Base-by-base conservation (phyloP, 2,888 invertebrate genomes). In the Abrostola triplasia region DNA sequence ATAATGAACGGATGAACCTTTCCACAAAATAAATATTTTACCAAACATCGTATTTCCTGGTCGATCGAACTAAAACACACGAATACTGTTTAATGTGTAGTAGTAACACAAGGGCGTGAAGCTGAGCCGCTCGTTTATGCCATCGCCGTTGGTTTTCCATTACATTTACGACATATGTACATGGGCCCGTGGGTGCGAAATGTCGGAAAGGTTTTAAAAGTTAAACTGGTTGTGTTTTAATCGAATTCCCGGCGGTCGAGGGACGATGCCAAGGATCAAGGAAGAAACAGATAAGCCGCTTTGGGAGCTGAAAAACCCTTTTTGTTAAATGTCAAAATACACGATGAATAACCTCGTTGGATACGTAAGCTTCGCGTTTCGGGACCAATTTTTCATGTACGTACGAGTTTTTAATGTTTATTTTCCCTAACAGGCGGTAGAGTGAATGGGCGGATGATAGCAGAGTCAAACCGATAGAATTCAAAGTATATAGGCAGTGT, bases 181-280 rank as follows among this genome's bases (percentile, higher is more conserved):
- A 67, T 64, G 74, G 54, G 73, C 60, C 64, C 71, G 75, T 73
- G 80, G 79, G 80, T 82, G 82, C 76, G 78, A 86, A 85, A 83
- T 78, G 86, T 83, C 79, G 77, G 80, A 81, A 84, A 83, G 83
- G 85, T 84, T 89, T 88, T 82, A 86, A 88, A 89, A 87, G 88
- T 87, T 87, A 80, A 83, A 83, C 79, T 83, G 84, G 80, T 84
- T 84, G 83, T 83, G 82, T 86, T 90, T 89, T 89, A 89, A 90
- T 89, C 86, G 88, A 89, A 90, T 89, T 87, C 85, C 86, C 85
- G 81, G 76, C 70, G 83, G 71, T 57, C 74, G 55, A 51, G 64
- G 65, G 64, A 69, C 58, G 57, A 58, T 64, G 67, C 42, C 76
- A 60, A 7, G 70, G 69, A 78, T 67, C 66, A 61, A 66, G 36